Base-by-base conservation (phyloP, 2,797 vertebrate species). In the Sparus aurata region DNA sequence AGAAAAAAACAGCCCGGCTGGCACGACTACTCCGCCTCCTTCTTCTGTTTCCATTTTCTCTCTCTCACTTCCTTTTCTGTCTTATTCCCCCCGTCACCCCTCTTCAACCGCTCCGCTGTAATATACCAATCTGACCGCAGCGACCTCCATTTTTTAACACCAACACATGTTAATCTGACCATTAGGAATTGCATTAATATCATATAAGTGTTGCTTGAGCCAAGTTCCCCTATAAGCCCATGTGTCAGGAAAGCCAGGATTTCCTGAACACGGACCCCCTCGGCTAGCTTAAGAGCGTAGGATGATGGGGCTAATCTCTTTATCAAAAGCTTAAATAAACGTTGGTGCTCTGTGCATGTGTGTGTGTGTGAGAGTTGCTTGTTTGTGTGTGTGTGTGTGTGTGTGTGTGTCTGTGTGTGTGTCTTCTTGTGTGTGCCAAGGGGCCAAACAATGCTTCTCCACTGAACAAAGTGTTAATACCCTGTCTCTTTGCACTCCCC, bases 291-390 rank as follows among this genome's bases (percentile, higher is more conserved):
- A 90, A 87, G 84, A 89, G 80, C 86, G 77, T 82, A 84, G 85
- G 88, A 94, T 89, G 90, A 92, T 89, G 92, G 84, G 74, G 81
- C 89, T 96, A 95, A 96, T 96, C 95, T 94, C 94, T 94, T 95
- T 92, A 94, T 95, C 94, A 96, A 95, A 95, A 87, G 92, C 86
- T 89, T 94, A 94, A 94, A 95, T 94, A 95, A 95, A 96, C 88
- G 77, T 85, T 73, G 63, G 55, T 77, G 75, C 74, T 77, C 52
- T 79, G 75, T 80, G 79, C 67, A 34, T 79, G 79, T 75, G 81
- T 74, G 83, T 74, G 82, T 84, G 77, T 74, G 77, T 62, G 46
- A 73, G 65, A 75, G 77, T 60, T 69, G 73, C 43, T 45, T 45
- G 13, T 45, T 45, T 80, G 54, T 64, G 59, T 46, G 69, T 55